Evolutionary conservation across 2,888 invertebrate species (phyloP).

Genomic region (Drosophila suboccidentalis): DNA sequence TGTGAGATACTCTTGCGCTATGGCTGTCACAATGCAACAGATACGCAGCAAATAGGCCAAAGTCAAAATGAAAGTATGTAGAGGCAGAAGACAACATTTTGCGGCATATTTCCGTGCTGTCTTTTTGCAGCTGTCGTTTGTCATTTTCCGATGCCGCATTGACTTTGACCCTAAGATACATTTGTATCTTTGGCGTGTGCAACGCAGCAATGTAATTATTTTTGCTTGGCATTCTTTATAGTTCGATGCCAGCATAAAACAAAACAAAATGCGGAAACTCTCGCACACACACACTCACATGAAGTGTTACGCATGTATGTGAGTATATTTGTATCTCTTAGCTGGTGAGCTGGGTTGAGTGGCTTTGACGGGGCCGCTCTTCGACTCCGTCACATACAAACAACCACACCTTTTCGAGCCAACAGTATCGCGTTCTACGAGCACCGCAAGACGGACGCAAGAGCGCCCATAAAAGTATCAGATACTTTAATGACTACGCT

Average conservation of each 20-base stretch:
- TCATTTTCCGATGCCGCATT: conserved; percentile 26
- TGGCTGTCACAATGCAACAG: conserved; percentile 46
- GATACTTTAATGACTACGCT: conserved; percentile 23
- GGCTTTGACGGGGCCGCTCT: conserved; percentile 59
- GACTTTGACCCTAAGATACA: conserved; percentile 56
- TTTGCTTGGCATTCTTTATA: conserved; percentile 19
- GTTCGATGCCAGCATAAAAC: conserved; percentile 6
- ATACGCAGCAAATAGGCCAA: conserved; percentile 31
- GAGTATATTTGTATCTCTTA: conserved; percentile 61
- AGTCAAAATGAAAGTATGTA: conserved; percentile 5
- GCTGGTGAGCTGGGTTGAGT: conserved; percentile 18
- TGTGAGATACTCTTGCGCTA: background rate
- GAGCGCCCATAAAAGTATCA: conserved; percentile 21
- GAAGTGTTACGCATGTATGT: background rate
- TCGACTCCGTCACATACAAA: conserved; percentile 59
- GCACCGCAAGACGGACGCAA: conserved; percentile 16
- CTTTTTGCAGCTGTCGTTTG: conserved; percentile 5
- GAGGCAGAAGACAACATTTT: background rate
- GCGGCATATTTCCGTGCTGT: conserved; percentile 43
- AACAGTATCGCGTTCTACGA: conserved; percentile 27
- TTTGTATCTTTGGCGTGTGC: conserved; percentile 38
- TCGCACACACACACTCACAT: conserved; percentile 26
- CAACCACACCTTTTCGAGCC: conserved; percentile 78
- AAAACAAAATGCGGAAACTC: conserved; percentile 40
- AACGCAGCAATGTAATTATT: conserved; percentile 6